Conservation (phyloP, 2,888 invertebrate genomes). For the Gastrophysa polygoni region DNA sequence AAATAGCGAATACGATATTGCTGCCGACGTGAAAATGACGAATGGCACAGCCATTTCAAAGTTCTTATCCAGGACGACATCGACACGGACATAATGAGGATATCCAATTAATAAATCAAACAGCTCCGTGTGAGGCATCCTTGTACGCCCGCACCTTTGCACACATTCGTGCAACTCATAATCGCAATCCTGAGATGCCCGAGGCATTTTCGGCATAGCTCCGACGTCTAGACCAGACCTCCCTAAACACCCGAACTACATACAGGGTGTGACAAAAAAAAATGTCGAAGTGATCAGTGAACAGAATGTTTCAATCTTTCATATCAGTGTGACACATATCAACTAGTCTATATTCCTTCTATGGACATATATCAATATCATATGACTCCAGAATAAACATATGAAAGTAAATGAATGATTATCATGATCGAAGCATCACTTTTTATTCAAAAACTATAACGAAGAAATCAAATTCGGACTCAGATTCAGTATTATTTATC, state of each 20-base stretch:
- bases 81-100: neutral
- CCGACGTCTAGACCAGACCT: constrained; percentile 31
- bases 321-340: too few species aligned
- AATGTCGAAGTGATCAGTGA: too few species aligned
- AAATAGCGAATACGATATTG: too few species aligned
- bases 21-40: too few species aligned
- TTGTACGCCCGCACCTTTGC: constrained; percentile 15
- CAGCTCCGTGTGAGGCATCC: constrained; percentile 25
- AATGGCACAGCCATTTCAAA: neutral
- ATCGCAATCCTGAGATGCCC: constrained; percentile 25
- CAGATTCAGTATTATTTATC: too few species aligned
- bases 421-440: too few species aligned
- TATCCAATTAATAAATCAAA: neutral
- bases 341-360: too few species aligned
- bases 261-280: neutral
- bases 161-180: constrained; percentile 19
- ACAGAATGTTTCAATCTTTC: neutral
- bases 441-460: too few species aligned
- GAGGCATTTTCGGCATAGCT: constrained; percentile 29
- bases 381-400: too few species aligned
- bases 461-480: too few species aligned
- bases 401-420: too few species aligned
- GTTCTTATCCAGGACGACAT: neutral
- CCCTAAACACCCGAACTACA: constrained; percentile 8
- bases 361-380: too few species aligned